Percentiles rank a stretch among this genome's conserved stretches.
phyloP scores from a whole-genome alignment of 2,797 vertebrate genomes.

The Brachyrhaphis roseni region DNA sequence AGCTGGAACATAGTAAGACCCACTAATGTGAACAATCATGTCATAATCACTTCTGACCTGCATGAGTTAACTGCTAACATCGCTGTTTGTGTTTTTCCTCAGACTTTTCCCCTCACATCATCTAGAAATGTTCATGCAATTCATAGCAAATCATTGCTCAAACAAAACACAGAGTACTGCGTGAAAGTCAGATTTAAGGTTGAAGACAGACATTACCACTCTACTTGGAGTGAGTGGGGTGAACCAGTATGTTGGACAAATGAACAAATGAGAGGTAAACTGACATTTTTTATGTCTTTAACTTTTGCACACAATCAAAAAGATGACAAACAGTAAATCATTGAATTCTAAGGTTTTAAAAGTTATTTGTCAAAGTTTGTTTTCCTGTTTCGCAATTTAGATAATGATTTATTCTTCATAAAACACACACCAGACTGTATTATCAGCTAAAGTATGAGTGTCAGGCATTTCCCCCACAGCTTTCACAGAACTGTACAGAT shows the following conservation, averaged over 20 bases:
- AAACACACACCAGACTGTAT: not conserved
- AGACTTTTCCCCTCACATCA: not conserved
- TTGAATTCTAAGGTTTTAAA: not conserved
- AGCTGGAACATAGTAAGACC: conserved; percentile 25
- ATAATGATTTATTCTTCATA: not conserved
- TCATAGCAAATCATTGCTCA: not conserved
- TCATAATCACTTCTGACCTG: not conserved
- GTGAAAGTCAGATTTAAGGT: conserved; percentile 32
- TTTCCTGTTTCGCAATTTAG: not conserved
- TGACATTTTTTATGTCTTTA: not conserved
- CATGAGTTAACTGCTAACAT: not conserved
- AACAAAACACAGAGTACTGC: conserved; percentile 29
- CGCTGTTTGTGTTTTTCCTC: conserved; percentile 8
- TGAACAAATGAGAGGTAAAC: conserved; percentile 35
- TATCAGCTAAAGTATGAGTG: not conserved
- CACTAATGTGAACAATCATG: not conserved
- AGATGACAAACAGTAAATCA: not conserved
- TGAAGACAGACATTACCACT: fast-evolving
- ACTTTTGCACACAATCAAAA: not conserved
- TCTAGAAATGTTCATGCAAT: fast-evolving
- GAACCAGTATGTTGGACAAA: conserved; percentile 31
- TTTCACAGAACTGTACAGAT: conserved; percentile 3
- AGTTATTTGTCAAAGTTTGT: not conserved
- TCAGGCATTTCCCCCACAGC: not conserved
- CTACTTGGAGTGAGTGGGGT: conserved; percentile 63